Evolutionary conservation across 2,888 invertebrate species (phyloP), one percentile per base, ranked within the genome.

Genomic region (Sepiola atlantica): DNA sequence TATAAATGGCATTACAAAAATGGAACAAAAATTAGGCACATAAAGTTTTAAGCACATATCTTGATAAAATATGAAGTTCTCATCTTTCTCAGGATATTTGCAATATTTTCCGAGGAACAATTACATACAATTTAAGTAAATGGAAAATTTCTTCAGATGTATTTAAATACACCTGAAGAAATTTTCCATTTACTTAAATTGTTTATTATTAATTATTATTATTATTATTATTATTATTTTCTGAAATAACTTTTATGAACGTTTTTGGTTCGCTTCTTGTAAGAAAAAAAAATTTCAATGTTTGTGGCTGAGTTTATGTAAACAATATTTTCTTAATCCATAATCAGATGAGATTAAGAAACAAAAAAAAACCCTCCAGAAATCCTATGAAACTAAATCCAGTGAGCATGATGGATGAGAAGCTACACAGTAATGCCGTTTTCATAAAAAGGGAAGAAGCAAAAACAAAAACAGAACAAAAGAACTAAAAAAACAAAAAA

Each of bases 261-360:
- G 14, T 77, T 28, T 24, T n/a, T 3, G 10, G 28, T n/a, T n/a
- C n/a, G 28, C 28, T n/a, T 77, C 16, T n/a, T 77, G 20, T 61
- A n/a, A 2, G 8, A 18, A n/a, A n/a, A 77, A n/a, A n/a, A 77
- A n/a, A 77, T 8, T 77, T 77, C n/a, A 77, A 8, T 77, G n/a
- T 77, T 77, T 77, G n/a, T 77, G n/a, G 1, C 18, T 0, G 77
- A 77, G 77, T 77, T 77, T 77, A 77, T n/a, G n/a, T n/a, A 77
- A 77, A 77, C 77, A 77, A 77, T 77, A n/a, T 77, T 77, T 77
- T 77, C 77, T 77, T 77, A 77, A 77, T 77, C 77, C 77, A 77
- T 77, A 77, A 77, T n/a, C 77, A 32, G 77, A 77, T 77, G n/a
- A 77, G 77, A n/a, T 77, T 77, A 77, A 77, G 77, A 77, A 77